Conservation (phyloP, 2,797 vertebrate species). For the Labroides dimidiatus region DNA sequence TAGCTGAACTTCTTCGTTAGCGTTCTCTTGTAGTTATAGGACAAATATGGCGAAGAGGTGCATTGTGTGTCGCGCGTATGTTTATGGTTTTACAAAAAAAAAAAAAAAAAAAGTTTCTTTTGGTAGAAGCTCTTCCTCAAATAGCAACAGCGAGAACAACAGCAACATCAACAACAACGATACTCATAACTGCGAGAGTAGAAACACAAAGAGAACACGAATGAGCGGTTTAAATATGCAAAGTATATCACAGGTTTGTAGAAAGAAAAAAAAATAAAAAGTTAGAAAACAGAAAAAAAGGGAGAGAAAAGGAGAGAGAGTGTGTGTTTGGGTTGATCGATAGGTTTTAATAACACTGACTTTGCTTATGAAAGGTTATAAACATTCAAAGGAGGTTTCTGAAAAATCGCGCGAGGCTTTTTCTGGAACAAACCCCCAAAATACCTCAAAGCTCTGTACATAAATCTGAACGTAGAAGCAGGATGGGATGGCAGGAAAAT, state of each 20-base stretch:
- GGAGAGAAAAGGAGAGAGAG: not conserved
- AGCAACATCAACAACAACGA: slow-evolving; percentile 77
- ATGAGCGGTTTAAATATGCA: slow-evolving; percentile 85
- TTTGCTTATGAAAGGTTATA: slow-evolving; percentile 77
- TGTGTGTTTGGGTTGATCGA: slow-evolving; percentile 40
- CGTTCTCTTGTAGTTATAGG: slow-evolving; percentile 64
- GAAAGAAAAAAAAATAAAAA: slow-evolving; percentile 78
- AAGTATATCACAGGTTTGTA: slow-evolving; percentile 83
- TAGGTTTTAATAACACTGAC: slow-evolving; percentile 76
- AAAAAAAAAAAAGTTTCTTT: slow-evolving; percentile 77
- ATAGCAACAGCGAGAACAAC: slow-evolving; percentile 80
- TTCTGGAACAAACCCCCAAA: slow-evolving; percentile 63
- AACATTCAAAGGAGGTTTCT: slow-evolving; percentile 77
- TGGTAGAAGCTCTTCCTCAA: slow-evolving; percentile 85
- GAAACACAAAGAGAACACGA: slow-evolving; percentile 81
- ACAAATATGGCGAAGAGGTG: slow-evolving; percentile 71
- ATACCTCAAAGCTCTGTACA: slow-evolving; percentile 75
- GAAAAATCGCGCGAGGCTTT: slow-evolving; percentile 63
- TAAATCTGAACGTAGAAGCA: slow-evolving; percentile 36
- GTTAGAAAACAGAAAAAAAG: slow-evolving; percentile 34
- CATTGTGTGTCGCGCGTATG: slow-evolving; percentile 66
- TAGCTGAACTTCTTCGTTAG: slow-evolving; percentile 81
- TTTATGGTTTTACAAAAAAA: slow-evolving; percentile 65
- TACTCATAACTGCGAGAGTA: slow-evolving; percentile 76
- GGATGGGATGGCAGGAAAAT: slow-evolving; percentile 46